Base-by-base conservation (phyloP, 2,797 vertebrate genomes). In the Cossypha dichroa region DNA sequence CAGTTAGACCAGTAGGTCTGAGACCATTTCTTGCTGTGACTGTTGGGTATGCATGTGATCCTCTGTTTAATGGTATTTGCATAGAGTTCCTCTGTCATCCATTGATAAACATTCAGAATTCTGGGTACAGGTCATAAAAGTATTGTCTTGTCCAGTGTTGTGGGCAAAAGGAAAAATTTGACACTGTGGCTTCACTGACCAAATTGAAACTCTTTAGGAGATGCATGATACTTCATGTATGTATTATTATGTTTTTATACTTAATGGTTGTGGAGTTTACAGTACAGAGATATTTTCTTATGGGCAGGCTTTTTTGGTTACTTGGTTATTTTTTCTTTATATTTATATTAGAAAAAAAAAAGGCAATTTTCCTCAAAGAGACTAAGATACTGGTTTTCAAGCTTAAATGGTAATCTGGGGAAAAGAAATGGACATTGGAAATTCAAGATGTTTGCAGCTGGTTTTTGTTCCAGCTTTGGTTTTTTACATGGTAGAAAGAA, bases 21-120 rank as follows among this genome's bases (percentile, higher is more conserved):
- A 29, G 60, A 38, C 22, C 9, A 26, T 64, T 51, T 78, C 46
- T 56, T 93, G 41, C 22, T 62, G 1, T 28, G 19, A 16, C 4
- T 84, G 0, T 28, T 60, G 19, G 0, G 1, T 31, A 7, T 41
- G 22, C 13, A 2, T 8, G 19, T 15, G 66, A 68, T 49, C 4
- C 29, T 54, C 51, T 54, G 20, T 54, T 68, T 36, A 41, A 26
- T 29, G 15, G 38, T 36, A 11, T 51, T 84, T 68, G 20, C 54
- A 14, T 72, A 64, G 45, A 33, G 4, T 64, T 79, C 15, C 20
- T 72, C 31, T 26, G 33, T n/a, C 11, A 46, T 43, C 45, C 10
- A 0, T 1, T 63, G 46, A 15, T 58, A 58, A 81, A 67, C 5
- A 28, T 49, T 76, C 48, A 22, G 15, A 66, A 40, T 79, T 55